phyloP scores from a whole-genome alignment of 2,888 invertebrate genomes.

The Plutella xylostella region DNA sequence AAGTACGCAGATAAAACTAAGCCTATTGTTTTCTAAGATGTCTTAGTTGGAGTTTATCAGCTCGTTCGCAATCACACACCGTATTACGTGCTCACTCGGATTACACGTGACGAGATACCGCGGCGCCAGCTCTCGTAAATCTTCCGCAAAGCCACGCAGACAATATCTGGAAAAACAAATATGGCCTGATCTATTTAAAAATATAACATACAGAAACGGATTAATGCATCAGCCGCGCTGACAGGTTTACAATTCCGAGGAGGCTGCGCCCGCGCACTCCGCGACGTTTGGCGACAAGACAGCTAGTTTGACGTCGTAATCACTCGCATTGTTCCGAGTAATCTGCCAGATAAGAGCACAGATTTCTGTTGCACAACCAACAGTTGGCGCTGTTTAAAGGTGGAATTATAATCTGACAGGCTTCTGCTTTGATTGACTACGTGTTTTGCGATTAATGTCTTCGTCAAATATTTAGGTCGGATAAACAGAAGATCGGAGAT shows the following conservation, averaged over 20 bases:
- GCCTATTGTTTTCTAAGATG: constrained; percentile 53
- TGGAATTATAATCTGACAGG: constrained; percentile 55
- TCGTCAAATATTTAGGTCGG: constrained; percentile 16
- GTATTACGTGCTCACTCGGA: constrained; percentile 62
- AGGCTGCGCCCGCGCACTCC: constrained; percentile 31
- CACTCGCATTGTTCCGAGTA: constrained; percentile 60
- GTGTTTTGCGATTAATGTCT: constrained; percentile 44
- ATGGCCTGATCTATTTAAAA: constrained; percentile 66
- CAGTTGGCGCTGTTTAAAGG: constrained; percentile 47
- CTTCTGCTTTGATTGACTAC: constrained; percentile 53
- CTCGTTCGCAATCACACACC: constrained; percentile 62
- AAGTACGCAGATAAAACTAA: constrained; percentile 55
- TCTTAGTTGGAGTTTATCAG: constrained; percentile 37
- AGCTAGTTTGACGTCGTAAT: constrained; percentile 59
- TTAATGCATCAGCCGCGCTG: constrained; percentile 69
- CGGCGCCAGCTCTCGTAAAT: constrained; percentile 63
- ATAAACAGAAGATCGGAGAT: not conserved
- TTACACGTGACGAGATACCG: constrained; percentile 64
- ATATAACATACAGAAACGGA: constrained; percentile 65
- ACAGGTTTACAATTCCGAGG: no score
- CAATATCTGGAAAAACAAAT: constrained; percentile 67
- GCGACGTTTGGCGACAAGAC: no score
- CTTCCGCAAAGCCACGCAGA: constrained; percentile 54
- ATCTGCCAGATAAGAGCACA: constrained; percentile 51
- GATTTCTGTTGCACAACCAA: constrained; percentile 63